Percentiles rank a stretch among this genome's conserved stretches.
Conservation (phyloP, 2,113 vertebrate genomes). For the Elanoides forficatus region DNA sequence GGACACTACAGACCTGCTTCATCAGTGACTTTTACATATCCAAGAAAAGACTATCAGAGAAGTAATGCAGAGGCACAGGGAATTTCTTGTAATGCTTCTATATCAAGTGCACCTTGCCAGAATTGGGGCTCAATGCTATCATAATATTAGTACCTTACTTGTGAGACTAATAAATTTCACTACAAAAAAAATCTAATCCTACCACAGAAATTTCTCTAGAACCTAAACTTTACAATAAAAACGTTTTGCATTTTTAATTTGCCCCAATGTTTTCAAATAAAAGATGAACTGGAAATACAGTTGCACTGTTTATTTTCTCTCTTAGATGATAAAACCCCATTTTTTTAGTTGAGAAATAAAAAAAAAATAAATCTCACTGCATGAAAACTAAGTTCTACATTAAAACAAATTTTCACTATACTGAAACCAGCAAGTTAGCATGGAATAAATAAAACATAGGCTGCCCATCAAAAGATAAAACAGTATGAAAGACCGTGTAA, state of each 20-base stretch:
- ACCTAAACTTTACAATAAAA: not conserved
- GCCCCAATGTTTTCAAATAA: not conserved
- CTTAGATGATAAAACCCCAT: accelerated
- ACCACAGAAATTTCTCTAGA: not conserved
- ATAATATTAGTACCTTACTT: not conserved
- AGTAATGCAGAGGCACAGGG: not conserved
- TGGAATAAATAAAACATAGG: not conserved
- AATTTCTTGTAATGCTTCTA: accelerated
- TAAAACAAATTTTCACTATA: not conserved
- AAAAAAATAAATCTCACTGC: not conserved
- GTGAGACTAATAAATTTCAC: not conserved
- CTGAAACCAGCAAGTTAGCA: not conserved
- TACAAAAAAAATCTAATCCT: not conserved
- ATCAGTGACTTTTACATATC: not conserved
- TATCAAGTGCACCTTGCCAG: not conserved
- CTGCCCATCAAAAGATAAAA: not conserved
- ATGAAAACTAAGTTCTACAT: not conserved
- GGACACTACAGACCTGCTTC: not conserved
- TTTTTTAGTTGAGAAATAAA: not conserved
- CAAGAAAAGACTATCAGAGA: not conserved
- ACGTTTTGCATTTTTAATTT: not conserved
- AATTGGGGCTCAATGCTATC: not conserved
- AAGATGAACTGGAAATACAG: not conserved
- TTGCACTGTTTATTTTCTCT: not conserved
- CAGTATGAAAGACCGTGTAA: not conserved